phyloP scores from a whole-genome alignment of 1,140 invertebrate species.

The Latrodectus geometricus region DNA sequence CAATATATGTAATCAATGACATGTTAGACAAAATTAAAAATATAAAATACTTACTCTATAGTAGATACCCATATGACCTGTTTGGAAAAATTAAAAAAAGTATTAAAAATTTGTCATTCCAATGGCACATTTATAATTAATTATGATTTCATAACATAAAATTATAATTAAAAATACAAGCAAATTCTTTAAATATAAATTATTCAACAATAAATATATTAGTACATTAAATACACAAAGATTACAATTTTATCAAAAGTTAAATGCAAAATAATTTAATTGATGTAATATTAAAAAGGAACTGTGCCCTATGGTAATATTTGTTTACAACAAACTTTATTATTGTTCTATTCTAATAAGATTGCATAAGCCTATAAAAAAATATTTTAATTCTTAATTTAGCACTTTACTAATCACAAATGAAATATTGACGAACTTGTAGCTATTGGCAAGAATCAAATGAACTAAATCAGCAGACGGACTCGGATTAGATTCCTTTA shows the following conservation, averaged over 20 bases:
- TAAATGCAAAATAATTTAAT: not conserved
- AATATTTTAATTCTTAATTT: too few relatives aligned
- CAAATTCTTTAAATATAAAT: not conserved
- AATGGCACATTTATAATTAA: not conserved
- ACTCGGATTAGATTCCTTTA: too few relatives aligned
- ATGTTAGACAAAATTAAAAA: not conserved
- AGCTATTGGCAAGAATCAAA: too few relatives aligned
- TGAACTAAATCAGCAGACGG: too few relatives aligned
- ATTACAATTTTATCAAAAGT: not conserved
- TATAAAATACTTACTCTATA: conserved; percentile 78
- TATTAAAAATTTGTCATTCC: not conserved
- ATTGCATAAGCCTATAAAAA: too few relatives aligned
- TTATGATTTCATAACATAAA: too few relatives aligned
- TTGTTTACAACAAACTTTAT: too few relatives aligned
- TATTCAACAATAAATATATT: not conserved
- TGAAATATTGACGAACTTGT: too few relatives aligned
- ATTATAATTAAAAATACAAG: not conserved
- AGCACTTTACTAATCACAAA: too few relatives aligned
- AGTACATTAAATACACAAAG: not conserved
- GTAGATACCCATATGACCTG: conserved; percentile 88
- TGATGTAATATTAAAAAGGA: not conserved
- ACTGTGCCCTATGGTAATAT: not conserved
- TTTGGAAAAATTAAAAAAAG: conserved; percentile 63
- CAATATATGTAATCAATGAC: not conserved
- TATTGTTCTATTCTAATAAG: too few relatives aligned